phyloP scores from a whole-genome alignment of 1,140 invertebrate species.

The Penaeus japonicus region DNA sequence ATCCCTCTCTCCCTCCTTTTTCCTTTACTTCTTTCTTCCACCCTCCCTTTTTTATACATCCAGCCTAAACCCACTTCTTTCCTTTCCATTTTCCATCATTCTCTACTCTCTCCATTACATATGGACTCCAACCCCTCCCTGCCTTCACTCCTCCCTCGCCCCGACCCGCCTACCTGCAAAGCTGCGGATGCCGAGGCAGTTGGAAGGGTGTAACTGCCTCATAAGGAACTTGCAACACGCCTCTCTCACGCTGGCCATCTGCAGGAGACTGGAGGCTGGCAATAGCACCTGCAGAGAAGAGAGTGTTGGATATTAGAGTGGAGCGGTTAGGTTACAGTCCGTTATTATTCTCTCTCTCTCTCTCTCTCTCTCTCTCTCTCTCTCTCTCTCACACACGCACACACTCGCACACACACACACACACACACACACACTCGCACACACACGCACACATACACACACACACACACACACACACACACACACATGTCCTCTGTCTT shows the following conservation, averaged over 20 bases:
- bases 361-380: too few species aligned
- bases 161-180: slow-evolving; percentile 69
- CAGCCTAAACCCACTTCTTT: not conserved
- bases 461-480: too few species aligned
- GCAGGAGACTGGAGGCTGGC: slow-evolving; percentile 79
- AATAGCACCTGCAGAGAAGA: slow-evolving; percentile 71
- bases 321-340: too few species aligned
- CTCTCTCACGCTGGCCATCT: slow-evolving; percentile 77
- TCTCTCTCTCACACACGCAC: too few species aligned
- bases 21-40: not conserved
- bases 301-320: too few species aligned
- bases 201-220: slow-evolving; percentile 77
- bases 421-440: too few species aligned
- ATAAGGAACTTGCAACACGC: slow-evolving; percentile 81
- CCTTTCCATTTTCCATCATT: not conserved
- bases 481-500: not conserved
- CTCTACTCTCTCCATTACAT: not conserved
- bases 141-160: not conserved
- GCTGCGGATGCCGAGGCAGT: slow-evolving; percentile 79
- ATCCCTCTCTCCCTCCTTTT: not conserved
- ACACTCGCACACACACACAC: too few species aligned
- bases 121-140: not conserved
- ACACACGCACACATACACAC: too few species aligned
- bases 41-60: not conserved
- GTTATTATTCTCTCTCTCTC: too few species aligned